Conservation (phyloP, 2,888 invertebrate genomes). For the Pogonocherus hispidulus region DNA sequence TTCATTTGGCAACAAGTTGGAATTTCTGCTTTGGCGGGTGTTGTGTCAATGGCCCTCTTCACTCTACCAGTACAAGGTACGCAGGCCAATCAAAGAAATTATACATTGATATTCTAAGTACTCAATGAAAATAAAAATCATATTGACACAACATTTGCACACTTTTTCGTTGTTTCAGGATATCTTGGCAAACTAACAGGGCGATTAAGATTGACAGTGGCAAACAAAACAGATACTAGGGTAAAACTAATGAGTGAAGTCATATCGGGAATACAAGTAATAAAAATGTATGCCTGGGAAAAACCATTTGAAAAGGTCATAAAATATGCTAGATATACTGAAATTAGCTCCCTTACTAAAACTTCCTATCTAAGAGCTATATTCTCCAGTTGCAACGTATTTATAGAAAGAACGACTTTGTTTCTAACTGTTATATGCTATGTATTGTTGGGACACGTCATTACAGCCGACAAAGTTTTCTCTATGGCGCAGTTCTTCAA, state of each 20-base stretch:
- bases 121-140: not conserved
- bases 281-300: slow-evolving; percentile 87
- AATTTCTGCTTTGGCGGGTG: slow-evolving; percentile 73
- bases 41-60: slow-evolving; percentile 71
- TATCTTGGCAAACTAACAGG: slow-evolving; percentile 64
- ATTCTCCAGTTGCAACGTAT: slow-evolving; percentile 77
- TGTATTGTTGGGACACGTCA: slow-evolving; percentile 75
- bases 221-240: slow-evolving; percentile 74
- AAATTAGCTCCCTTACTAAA: slow-evolving; percentile 73
- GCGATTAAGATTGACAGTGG: slow-evolving; percentile 67
- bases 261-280: slow-evolving; percentile 79
- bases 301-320: slow-evolving; percentile 77
- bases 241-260: slow-evolving; percentile 82
- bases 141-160: too few species aligned
- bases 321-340: slow-evolving; percentile 75
- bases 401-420: slow-evolving; percentile 86
- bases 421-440: slow-evolving; percentile 85
- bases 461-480: slow-evolving; percentile 68
- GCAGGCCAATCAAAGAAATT: too few species aligned
- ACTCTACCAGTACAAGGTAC: slow-evolving; percentile 71
- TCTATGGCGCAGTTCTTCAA: slow-evolving; percentile 71
- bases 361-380: slow-evolving; percentile 78
- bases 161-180: slow-evolving; percentile 40
- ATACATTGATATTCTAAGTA: not conserved
- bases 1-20: slow-evolving; percentile 73